A percentile compares a stretch with the other conserved stretches of the same genome.
These are phyloP conservation scores for Hirtodrosophila cameraria DNA, from an alignment of 2,888 invertebrate species.

Conservation along the genomic window DNA sequence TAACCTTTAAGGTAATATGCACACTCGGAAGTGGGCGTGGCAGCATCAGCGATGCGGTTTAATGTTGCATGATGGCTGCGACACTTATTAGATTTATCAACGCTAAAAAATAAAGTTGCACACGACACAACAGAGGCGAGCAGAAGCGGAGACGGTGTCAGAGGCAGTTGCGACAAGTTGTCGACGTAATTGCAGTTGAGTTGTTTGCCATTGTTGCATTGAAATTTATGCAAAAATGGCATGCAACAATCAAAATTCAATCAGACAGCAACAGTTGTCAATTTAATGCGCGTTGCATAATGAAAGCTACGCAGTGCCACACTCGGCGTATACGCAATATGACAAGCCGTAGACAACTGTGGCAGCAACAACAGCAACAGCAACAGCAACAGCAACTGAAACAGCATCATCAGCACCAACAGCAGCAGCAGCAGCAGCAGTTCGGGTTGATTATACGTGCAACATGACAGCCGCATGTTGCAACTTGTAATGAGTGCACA, in stretches of 20 bases:
- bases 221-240: conserved; percentile 56
- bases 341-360: conserved; percentile 14
- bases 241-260: conserved; percentile 69
- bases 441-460: conserved; percentile 30
- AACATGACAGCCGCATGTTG: conserved; percentile 41
- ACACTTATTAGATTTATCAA: conserved; percentile 79
- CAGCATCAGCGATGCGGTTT: conserved; percentile 36
- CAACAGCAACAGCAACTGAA: background rate
- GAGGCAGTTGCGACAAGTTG: conserved; percentile 29
- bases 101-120: conserved; percentile 56
- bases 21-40: conserved; percentile 11
- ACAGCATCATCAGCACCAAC: too few relatives aligned
- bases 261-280: conserved; percentile 78
- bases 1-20: conserved; percentile 65
- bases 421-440: background rate
- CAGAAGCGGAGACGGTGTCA: background rate
- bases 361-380: background rate
- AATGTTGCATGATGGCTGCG: conserved; percentile 61
- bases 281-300: conserved; percentile 34
- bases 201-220: conserved; percentile 42
- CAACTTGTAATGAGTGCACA: conserved; percentile 37
- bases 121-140: conserved; percentile 52
- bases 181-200: conserved; percentile 48
- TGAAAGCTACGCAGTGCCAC: conserved; percentile 12
- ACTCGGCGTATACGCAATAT: conserved; percentile 58